Percentiles rank a stretch among this genome's conserved stretches.
phyloP scores from a whole-genome alignment of 2,113 vertebrate species.

The Brachirus orientalis region DNA sequence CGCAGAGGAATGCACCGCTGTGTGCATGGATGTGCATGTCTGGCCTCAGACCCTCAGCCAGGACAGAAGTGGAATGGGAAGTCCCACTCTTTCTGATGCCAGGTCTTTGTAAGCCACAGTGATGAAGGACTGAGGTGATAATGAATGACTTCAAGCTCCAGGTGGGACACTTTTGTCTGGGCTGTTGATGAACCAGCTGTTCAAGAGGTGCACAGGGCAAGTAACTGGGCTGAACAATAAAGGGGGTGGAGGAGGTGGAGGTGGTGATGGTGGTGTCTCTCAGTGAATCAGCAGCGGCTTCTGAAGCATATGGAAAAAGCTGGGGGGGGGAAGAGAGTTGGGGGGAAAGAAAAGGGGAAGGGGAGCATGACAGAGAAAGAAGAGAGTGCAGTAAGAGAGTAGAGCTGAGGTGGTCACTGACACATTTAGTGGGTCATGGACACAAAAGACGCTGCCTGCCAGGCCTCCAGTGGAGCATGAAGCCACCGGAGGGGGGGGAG shows the following conservation, averaged over 20 bases:
- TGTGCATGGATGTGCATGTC: conserved; percentile 59
- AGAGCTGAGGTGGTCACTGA: conserved; percentile 66
- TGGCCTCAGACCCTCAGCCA: conserved; percentile 54
- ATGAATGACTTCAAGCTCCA: conserved; percentile 70
- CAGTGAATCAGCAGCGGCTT: neutral
- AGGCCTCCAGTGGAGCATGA: conserved; percentile 82
- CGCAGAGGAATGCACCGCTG: conserved; percentile 63
- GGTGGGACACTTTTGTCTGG: conserved; percentile 63
- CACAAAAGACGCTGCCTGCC: conserved; percentile 81
- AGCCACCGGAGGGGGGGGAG: conserved; percentile 69
- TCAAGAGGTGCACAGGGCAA: conserved; percentile 16
- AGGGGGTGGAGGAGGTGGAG: neutral
- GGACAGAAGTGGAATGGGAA: conserved; percentile 55
- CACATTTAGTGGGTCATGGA: conserved; percentile 81
- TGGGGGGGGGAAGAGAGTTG: neutral
- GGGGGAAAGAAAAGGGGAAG: conserved; percentile 2
- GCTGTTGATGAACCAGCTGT: conserved; percentile 61
- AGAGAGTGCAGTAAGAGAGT: conserved; percentile 40
- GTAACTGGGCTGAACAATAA: neutral
- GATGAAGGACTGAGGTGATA: conserved; percentile 54
- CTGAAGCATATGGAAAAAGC: conserved; percentile 1
- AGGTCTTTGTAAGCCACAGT: conserved; percentile 57
- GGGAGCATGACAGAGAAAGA: conserved; percentile 28
- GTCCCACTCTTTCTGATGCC: conserved; percentile 60
- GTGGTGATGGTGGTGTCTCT: neutral